Evolutionary conservation across 2,797 vertebrate species (phyloP).

Genomic region (Lindbergichthys nudifrons): DNA sequence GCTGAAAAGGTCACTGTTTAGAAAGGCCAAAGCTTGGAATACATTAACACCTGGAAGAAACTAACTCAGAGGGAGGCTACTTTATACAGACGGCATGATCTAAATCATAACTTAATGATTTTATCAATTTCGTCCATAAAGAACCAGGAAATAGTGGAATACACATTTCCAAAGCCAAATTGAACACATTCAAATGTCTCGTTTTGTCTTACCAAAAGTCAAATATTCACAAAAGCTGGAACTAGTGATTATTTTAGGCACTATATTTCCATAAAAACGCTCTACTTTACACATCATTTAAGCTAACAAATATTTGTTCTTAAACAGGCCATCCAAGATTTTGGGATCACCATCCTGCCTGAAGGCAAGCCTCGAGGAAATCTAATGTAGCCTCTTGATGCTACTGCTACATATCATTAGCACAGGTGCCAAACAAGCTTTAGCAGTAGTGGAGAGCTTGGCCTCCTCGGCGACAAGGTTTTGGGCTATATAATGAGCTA

Average conservation of each 20-base stretch:
- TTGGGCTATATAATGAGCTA: background rate
- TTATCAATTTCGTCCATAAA: background rate
- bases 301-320: background rate
- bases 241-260: too few species aligned
- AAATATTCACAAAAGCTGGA: background rate
- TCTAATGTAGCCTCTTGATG: background rate
- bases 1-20: slow-evolving; percentile 31
- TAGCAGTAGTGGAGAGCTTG: background rate
- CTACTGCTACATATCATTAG: background rate
- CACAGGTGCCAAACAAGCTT: slow-evolving; percentile 4
- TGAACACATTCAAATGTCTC: background rate
- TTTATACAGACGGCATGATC: background rate
- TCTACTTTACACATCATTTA: background rate
- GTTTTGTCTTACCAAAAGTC: background rate
- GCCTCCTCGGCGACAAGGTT: background rate
- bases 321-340: background rate
- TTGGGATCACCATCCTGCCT: background rate
- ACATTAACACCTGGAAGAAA: slow-evolving; percentile 4
- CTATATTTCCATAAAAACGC: too few species aligned
- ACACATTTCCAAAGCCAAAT: background rate
- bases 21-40: slow-evolving; percentile 26
- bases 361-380: background rate
- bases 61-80: background rate
- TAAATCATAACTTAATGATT: background rate
- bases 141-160: background rate